Evolutionary conservation across 1,140 invertebrate genomes (phyloP), one percentile per base, ranked within the genome.

Genomic region (Babylonia areolata): DNA sequence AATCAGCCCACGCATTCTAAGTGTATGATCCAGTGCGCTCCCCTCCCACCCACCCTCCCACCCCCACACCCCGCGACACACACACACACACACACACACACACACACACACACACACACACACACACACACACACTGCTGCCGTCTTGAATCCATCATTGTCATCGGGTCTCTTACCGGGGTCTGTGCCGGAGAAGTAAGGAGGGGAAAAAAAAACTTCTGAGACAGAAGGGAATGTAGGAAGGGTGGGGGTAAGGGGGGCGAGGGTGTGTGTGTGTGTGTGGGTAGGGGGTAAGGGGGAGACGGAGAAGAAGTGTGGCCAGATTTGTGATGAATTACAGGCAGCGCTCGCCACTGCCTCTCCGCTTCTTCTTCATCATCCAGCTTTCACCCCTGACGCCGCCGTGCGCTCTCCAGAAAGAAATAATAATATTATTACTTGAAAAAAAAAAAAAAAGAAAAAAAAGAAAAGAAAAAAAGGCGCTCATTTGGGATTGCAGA

Each of bases 361-460:
- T 35, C 31, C 33, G n/a, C 71, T 75, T 75, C 75, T n/a, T 37
- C 75, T 77, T 77, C 75, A 40, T 77, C 75, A 77, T 77, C 75
- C 15, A 5, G 12, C 37, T 40, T n/a, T 77, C 75, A 40, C 35
- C 46, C n/a, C 71, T 35, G 11, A 11, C n/a, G 71, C 71, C 35
- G 6, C 3, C 39, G 23, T n/a, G n/a, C 23, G 31, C 71, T 73
- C 71, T 35, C 35, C 9, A 37, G 40, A 77, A n/a, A n/a, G n/a
- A n/a, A n/a, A n/a, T n/a, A n/a, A n/a, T n/a, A n/a, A n/a, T n/a
- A n/a, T n/a, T n/a, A n/a, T n/a, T n/a, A n/a, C n/a, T n/a, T n/a
- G n/a, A n/a, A n/a, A n/a, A n/a, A n/a, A n/a, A 75, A 31, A 75
- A 23, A 69, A 11, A 33, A 31, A 75, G 35, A 75, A 11, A 75